Conservation (phyloP, 1,140 invertebrate genomes). For the Daktulosphaira vitifoliae region DNA sequence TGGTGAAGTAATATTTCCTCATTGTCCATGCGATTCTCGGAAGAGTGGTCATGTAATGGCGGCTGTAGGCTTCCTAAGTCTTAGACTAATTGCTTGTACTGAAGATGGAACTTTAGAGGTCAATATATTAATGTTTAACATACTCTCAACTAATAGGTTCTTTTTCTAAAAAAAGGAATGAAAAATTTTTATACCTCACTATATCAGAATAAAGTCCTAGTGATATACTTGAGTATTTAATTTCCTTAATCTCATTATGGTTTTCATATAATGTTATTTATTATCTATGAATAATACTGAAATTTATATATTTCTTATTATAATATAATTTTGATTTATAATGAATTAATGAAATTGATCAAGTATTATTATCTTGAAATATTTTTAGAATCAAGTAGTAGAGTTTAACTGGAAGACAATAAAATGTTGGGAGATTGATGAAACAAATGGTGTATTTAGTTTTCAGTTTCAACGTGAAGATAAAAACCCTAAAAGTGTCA, state of each 20-base stretch:
- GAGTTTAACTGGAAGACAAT: conserved; percentile 76
- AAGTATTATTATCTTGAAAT: neutral
- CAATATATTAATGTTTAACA: neutral
- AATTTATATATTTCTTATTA: too few relatives aligned
- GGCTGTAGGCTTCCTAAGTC: conserved; percentile 59
- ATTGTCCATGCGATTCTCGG: conserved; percentile 86
- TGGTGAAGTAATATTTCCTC: conserved; percentile 85
- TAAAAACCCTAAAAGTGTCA: conserved; percentile 72
- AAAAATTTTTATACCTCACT: neutral
- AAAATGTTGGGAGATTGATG: conserved; percentile 76
- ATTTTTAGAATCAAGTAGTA: conserved; percentile 61
- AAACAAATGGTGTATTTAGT: conserved; percentile 81
- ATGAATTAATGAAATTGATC: neutral
- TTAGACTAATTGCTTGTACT: conserved; percentile 80
- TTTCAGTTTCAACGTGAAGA: conserved; percentile 77
- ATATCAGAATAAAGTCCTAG: neutral
- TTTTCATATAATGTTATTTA: too few relatives aligned
- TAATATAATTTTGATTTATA: neutral
- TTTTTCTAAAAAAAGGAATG: neutral
- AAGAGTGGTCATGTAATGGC: conserved; percentile 86
- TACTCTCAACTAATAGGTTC: neutral
- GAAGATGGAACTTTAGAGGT: conserved; percentile 75
- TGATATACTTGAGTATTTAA: neutral
- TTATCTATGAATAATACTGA: too few relatives aligned
- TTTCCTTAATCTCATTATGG: neutral